Conservation (phyloP, 2,888 invertebrate species). For the Gari tellinella region DNA sequence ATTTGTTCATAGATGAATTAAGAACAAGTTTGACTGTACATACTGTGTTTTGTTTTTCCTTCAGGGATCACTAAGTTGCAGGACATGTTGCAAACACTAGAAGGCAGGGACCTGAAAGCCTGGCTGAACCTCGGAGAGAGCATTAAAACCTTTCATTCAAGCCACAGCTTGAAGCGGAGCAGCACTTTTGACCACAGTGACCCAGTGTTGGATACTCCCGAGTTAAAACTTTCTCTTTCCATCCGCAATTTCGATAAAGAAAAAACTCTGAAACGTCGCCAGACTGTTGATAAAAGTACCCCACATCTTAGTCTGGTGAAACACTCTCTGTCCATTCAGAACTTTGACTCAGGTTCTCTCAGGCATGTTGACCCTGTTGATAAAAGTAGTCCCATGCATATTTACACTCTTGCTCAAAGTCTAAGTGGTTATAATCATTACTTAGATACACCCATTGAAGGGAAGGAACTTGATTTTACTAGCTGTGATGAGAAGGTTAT, state of each 20-base stretch:
- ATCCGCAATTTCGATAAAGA: slow-evolving; percentile 68
- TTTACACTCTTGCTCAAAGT: slow-evolving; percentile 59
- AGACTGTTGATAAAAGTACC: slow-evolving; percentile 64
- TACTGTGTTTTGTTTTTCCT: too few species aligned
- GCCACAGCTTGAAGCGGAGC: slow-evolving; percentile 41
- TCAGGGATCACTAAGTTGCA: too few species aligned
- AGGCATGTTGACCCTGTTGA: slow-evolving; percentile 66
- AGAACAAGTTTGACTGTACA: too few species aligned
- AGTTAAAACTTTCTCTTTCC: slow-evolving; percentile 58
- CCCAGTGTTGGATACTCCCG: slow-evolving; percentile 43
- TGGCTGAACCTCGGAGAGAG: slow-evolving; percentile 6
- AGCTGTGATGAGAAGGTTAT: too few species aligned
- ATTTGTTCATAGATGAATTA: too few species aligned
- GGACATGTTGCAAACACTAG: too few species aligned
- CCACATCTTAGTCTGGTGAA: slow-evolving; percentile 53
- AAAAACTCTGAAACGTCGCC: slow-evolving; percentile 54
- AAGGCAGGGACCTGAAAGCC: too few species aligned
- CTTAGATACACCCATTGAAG: slow-evolving; percentile 19
- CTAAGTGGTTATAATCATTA: slow-evolving; percentile 37
- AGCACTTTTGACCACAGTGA: slow-evolving; percentile 62
- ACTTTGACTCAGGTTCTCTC: slow-evolving; percentile 66
- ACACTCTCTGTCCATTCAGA: slow-evolving; percentile 65
- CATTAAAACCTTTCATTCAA: slow-evolving; percentile 44
- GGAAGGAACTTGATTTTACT: background rate
- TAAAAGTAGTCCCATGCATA: slow-evolving; percentile 70